phyloP scores from a whole-genome alignment of 2,888 invertebrate genomes.

The Mesopsocus fuscifrons region DNA sequence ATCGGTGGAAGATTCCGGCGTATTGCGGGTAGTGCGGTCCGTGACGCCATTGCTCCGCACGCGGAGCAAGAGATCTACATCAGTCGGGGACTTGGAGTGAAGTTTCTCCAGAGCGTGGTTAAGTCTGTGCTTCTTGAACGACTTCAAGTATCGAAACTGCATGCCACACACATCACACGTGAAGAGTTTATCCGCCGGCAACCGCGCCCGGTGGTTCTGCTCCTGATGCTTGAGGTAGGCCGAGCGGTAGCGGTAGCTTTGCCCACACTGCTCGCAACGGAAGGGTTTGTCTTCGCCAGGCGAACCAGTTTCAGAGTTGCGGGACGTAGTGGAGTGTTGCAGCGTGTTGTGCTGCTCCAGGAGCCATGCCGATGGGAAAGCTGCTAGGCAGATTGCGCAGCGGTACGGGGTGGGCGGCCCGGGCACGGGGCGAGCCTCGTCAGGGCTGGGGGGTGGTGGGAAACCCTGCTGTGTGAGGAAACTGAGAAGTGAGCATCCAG shows the following conservation, averaged over 20 bases:
- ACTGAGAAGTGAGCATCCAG: slow-evolving; percentile 18
- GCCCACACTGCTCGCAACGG: slow-evolving; percentile 81
- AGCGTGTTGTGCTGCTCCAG: slow-evolving; percentile 69
- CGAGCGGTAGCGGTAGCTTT: slow-evolving; percentile 73
- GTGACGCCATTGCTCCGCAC: slow-evolving; percentile 12
- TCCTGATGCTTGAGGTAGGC: slow-evolving; percentile 71
- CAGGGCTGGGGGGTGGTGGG: slow-evolving; percentile 24
- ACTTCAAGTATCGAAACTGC: slow-evolving; percentile 79
- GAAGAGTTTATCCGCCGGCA: slow-evolving; percentile 77
- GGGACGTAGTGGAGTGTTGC: slow-evolving; percentile 38
- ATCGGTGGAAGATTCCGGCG: slow-evolving; percentile 15
- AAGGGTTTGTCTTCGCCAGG: slow-evolving; percentile 63
- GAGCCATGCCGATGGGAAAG: slow-evolving; percentile 74
- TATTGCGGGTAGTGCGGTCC: slow-evolving; percentile 10
- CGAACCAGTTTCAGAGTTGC: slow-evolving; percentile 15
- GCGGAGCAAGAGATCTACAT: slow-evolving; percentile 13
- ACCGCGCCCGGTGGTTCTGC: slow-evolving; percentile 69
- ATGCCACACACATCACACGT: slow-evolving; percentile 83
- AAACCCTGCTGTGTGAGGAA: slow-evolving; percentile 32
- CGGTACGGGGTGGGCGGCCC: slow-evolving; percentile 26
- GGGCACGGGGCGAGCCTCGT: slow-evolving; percentile 20
- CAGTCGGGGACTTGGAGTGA: slow-evolving; percentile 32
- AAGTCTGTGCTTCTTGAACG: slow-evolving; percentile 74
- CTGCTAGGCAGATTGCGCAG: slow-evolving; percentile 68
- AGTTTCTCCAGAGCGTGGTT: slow-evolving; percentile 71